phyloP scores from a whole-genome alignment of 2,797 vertebrate species.

The Aphelocoma californica region DNA sequence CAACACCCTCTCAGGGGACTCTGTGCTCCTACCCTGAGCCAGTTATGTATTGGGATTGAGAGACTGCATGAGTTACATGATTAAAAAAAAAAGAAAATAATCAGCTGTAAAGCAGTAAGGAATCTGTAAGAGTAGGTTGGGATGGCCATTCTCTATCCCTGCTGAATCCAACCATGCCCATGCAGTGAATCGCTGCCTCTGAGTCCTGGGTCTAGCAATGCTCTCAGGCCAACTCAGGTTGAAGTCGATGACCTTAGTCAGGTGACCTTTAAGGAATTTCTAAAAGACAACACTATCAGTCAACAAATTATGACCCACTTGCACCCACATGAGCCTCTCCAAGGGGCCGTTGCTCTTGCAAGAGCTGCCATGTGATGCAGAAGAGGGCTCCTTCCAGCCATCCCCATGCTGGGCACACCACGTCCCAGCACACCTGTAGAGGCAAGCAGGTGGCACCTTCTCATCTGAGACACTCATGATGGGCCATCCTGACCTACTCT shows the following conservation, averaged over 20 bases:
- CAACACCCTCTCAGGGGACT: neutral
- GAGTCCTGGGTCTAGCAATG: neutral
- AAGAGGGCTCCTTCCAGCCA: neutral
- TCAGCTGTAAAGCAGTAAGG: neutral
- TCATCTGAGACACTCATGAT: neutral
- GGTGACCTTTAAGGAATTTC: neutral
- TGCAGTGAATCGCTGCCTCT: neutral
- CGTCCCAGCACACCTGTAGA: neutral
- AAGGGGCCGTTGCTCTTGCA: neutral
- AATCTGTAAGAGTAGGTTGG: neutral
- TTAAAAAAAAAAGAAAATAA: neutral
- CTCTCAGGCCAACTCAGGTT: too few species aligned
- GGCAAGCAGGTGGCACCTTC: neutral
- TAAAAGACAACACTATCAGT: neutral
- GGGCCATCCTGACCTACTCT: neutral
- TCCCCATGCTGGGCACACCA: rapidly evolving
- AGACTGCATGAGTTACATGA: neutral
- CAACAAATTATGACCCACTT: neutral
- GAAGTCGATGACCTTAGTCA: neutral
- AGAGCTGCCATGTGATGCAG: neutral
- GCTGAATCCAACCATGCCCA: neutral
- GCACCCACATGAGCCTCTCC: rapidly evolving
- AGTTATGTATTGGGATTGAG: neutral
- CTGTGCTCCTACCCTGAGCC: neutral
- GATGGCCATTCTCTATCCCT: neutral